Base-by-base conservation (phyloP, 2,888 invertebrate genomes). In the Leptinotarsa juncta region DNA sequence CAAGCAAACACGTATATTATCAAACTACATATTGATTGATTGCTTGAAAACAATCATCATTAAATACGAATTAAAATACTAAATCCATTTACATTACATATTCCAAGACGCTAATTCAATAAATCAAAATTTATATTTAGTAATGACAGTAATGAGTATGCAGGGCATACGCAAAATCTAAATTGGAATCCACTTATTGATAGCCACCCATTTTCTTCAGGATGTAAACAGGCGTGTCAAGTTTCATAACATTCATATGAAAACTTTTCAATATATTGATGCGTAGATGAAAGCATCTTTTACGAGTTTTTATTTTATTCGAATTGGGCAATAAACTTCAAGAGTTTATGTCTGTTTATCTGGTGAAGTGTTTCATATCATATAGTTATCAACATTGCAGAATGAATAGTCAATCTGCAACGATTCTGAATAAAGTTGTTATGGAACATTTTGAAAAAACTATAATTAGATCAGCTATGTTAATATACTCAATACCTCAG, bases 91-190 rank as follows among this genome's bases (percentile, higher is more conserved):
- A 42, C 10, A 42, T 42, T 42, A 42, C 42, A 42, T 42, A 42
- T 42, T 42, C 42, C 42, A 42, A 42, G 42, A 57, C 14, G 57
- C 15, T 3, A 57, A 23, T 57, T 26, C 23, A 26, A 23, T 57
- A 23, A 23, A 23, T 57, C 20, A 20, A 57, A 57, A 57, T 57
- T 20, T 57, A 14, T 57, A n/a, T 51, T 23, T 15, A 2, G 14
- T 57, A 57, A 57, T 57, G 57, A 57, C 26, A 57, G 23, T 57
- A 57, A 57, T 57, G 23, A 23, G 23, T 57, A 57, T 57, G 57
- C 57, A 15, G 14, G 23, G 14, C 57, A 57, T 57, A 23, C 18
- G 26, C 57, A 20, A 57, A 57, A 57, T 57, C 57, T 57, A 57
- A 20, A 57, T 57, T 15, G 15, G 57, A 57, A 57, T 23, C 4